Conservation (phyloP, 2,888 invertebrate genomes). For the Chrysolina oricalcia region DNA sequence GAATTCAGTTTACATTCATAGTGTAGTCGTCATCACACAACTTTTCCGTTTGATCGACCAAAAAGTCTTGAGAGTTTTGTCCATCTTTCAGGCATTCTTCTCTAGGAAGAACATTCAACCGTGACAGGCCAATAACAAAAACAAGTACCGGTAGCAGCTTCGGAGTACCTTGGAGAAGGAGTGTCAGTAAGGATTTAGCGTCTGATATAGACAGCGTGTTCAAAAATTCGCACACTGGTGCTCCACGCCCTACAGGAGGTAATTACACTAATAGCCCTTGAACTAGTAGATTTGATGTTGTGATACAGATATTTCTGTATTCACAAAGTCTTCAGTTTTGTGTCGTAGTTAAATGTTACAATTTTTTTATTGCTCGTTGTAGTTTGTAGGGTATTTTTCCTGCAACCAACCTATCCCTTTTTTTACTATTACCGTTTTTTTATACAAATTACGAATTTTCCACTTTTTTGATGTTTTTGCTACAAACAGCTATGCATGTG, state of each 20-base stretch:
- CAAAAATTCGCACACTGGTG: conserved; percentile 74
- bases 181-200: conserved; percentile 80
- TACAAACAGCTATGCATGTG: neutral
- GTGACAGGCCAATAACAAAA: conserved; percentile 63
- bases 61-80: neutral
- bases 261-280: conserved; percentile 64
- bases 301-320: conserved; percentile 36
- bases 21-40: too few relatives aligned
- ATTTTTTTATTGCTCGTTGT: conserved; percentile 56
- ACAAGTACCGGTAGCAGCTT: conserved; percentile 59
- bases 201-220: conserved; percentile 84
- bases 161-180: conserved; percentile 76
- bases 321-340: conserved; percentile 34
- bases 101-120: conserved; percentile 70
- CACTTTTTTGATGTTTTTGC: neutral
- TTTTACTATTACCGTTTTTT: conserved; percentile 12
- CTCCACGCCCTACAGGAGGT: conserved; percentile 82
- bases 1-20: too few relatives aligned
- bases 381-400: conserved; percentile 55
- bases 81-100: conserved; percentile 68
- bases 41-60: neutral
- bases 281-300: conserved; percentile 48
- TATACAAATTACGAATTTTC: neutral
- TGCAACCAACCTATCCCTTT: conserved; percentile 46
- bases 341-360: conserved; percentile 52